phyloP scores from a whole-genome alignment of 2,113 vertebrate species.

The Vulpes vulpes region DNA sequence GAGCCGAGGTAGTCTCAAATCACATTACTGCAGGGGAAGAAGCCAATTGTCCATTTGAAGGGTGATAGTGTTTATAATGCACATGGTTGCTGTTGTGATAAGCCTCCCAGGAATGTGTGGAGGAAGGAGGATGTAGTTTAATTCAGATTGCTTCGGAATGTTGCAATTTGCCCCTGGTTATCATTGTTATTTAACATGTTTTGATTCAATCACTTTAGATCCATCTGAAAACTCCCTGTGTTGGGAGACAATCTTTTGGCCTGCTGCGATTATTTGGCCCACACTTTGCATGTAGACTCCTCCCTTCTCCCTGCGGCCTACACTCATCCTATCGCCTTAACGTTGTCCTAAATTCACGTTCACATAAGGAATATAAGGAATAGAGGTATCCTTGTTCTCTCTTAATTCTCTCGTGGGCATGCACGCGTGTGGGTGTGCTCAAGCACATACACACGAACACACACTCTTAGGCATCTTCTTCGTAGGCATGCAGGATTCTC shows the following conservation, averaged over 20 bases:
- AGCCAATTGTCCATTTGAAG: neutral
- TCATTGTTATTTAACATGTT: constrained; percentile 33
- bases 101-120: constrained; percentile 14
- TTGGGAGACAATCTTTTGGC: neutral
- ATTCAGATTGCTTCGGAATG: constrained; percentile 43
- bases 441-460: neutral
- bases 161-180: constrained; percentile 13
- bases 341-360: neutral
- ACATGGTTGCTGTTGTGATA: neutral
- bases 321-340: neutral
- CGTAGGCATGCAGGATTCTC: neutral
- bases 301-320: neutral
- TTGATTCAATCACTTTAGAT: constrained; percentile 24
- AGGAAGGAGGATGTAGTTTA: neutral
- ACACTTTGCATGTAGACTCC: neutral
- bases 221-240: constrained; percentile 22
- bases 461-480: neutral
- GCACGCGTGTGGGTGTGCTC: fast-evolving
- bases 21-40: neutral
- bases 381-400: neutral
- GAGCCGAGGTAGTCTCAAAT: neutral
- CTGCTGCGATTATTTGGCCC: neutral
- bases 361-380: neutral
- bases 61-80: constrained; percentile 21
- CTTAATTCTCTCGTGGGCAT: neutral